Evolutionary conservation across 2,797 vertebrate species (phyloP).

Genomic region (Squalus acanthias): DNA sequence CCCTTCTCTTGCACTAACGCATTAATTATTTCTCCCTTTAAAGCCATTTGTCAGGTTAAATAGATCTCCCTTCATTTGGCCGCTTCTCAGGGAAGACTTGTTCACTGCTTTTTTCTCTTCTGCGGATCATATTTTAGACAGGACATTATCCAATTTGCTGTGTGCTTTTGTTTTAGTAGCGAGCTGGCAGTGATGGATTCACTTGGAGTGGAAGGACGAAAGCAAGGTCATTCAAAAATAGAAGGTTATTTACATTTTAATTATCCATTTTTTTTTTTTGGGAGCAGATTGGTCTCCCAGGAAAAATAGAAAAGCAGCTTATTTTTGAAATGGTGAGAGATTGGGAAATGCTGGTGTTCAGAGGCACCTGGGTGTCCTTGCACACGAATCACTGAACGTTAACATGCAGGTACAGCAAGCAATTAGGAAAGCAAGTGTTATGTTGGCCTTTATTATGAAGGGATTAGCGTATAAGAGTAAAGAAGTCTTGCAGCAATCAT

Average conservation of each 20-base stretch:
- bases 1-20: background rate
- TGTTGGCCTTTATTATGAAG: background rate
- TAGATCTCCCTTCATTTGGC: background rate
- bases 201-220: background rate
- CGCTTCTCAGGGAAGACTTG: background rate
- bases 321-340: too few species aligned
- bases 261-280: background rate
- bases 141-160: background rate
- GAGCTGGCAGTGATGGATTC: background rate
- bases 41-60: background rate
- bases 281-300: background rate
- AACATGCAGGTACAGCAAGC: too few species aligned
- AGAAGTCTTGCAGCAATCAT: background rate
- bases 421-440: background rate
- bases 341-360: too few species aligned
- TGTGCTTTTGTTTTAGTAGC: background rate
- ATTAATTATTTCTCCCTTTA: constrained; percentile 15
- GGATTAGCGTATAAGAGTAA: too few species aligned
- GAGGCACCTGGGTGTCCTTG: too few species aligned
- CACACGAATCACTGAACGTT: too few species aligned
- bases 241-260: constrained; percentile 20
- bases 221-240: constrained; percentile 16
- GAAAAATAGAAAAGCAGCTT: too few species aligned
- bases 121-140: background rate
- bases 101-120: background rate